phyloP scores from a whole-genome alignment of 2,888 invertebrate species.

The Pristionchus japonicus region DNA sequence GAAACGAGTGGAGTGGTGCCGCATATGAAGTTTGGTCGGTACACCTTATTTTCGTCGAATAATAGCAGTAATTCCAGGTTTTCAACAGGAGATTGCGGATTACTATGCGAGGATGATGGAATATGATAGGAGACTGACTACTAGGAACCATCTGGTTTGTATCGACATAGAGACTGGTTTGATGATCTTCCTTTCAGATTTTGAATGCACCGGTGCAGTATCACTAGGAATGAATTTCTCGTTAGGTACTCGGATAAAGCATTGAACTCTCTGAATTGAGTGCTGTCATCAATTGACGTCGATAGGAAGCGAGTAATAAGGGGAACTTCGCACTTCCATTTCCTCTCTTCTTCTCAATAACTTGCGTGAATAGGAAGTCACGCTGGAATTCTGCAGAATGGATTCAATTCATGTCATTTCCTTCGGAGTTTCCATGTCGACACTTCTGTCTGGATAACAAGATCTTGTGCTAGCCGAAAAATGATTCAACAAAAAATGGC shows the following conservation, averaged over 20 bases:
- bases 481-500: not conserved
- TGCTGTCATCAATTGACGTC: not conserved
- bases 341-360: not conserved
- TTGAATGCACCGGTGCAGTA: not conserved
- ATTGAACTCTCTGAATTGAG: not conserved
- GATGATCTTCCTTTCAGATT: not conserved
- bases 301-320: not conserved
- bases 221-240: not conserved
- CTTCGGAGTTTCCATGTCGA: not conserved
- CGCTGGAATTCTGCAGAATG: constrained; percentile 10
- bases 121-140: not conserved
- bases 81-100: not conserved
- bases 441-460: not conserved
- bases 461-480: too few species aligned
- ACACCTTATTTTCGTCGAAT: not conserved
- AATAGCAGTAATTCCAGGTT: not conserved
- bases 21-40: not conserved
- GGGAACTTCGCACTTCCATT: not conserved
- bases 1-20: not conserved
- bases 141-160: not conserved
- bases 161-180: too few species aligned
- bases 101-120: not conserved
- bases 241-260: not conserved
- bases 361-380: not conserved
- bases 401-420: constrained; percentile 5